Base-by-base conservation (phyloP, 2,113 vertebrate species). In the Tamias sibiricus region DNA sequence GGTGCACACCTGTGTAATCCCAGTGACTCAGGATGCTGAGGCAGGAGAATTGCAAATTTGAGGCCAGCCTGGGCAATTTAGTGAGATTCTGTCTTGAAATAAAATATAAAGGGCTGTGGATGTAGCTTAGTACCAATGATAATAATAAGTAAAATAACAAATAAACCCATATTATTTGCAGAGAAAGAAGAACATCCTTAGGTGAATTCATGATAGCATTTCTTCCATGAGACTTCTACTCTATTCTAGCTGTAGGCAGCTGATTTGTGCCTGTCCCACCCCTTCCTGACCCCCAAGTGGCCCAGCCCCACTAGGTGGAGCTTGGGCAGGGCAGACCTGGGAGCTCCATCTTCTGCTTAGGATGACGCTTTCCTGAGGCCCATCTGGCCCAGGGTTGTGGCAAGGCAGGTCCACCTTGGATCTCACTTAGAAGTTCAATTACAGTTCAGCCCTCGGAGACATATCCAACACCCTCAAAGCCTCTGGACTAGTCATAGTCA, bases 261-360 rank as follows among this genome's bases (percentile, higher is more conserved):
- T 35, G 72, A 49, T 37, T 37, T 14, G 35, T 6, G 6, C 3
- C 40, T 26, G 0, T 17, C 14, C 24, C 20, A 4, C 32, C 24
- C 16, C 76, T 37, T 24, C 22, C 59, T 49, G 8, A 2, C 1
- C 35, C 69, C 28, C 11, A 24, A 35, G 32, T 62, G 42, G 35
- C 24, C 1, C 40, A 44, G 87, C 12, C 6, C 8, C 0, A 26
- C 35, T 19, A 59, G 0, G 0, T 3, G 35, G 66, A 40, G 62
- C 2, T 24, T 6, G 13, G 9, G 1, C 3, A 40, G 62, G 28
- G 44, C 54, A 28, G 71, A 3, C 3, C 28, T 37, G 42, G 62
- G 9, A 26, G 16, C 22, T 32, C n/a, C 30, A 8, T 35, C n/a
- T 81, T 87, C 54, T 79, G 83, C 37, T 4, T 1, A 35, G 14